Evolutionary conservation across 2,888 invertebrate species (phyloP), one percentile per base, ranked within the genome.

Genomic region (Eumerus sabulonum): DNA sequence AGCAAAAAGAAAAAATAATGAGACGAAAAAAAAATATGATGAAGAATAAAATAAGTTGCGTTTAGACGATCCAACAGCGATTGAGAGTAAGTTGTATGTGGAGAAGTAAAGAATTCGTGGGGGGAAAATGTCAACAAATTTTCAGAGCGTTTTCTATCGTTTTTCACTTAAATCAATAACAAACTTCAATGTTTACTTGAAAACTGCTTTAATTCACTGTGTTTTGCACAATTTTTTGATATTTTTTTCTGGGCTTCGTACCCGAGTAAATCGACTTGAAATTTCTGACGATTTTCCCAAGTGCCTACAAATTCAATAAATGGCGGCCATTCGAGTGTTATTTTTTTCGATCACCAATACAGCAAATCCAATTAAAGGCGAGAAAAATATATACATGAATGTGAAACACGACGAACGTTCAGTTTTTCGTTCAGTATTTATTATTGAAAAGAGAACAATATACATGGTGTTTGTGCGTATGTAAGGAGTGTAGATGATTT

Each of bases 311-410:
- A 82, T 81, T 82, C 82, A 83, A 73, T 83, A 83, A 83, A 83
- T 83, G 83, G 83, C 83, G 77, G 83, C 83, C 82, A 83, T 83
- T 83, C 70, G 71, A 82, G 83, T 83, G 76, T 83, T 82, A 81
- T 82, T 83, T 77, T 82, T 81, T 71, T 71, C 68, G 67, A 81
- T 74, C 70, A 72, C 76, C 81, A 76, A 81, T 81, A 81, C 81
- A 81, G 76, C 64, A 81, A 81, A 81, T 81, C 81, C 81, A 81
- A 81, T 81, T 81, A 81, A 76, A 74, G 59, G 44, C 45, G 79
- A 79, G 79, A 74, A 79, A 79, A 79, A 79, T 74, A 79, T 79
- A 74, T 79, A 74, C 74, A 79, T 74, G 45, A 57, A 47, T 11
- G 38, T 19, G 67, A 27, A 27, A 74, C 13, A 45, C 40, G 48